These are phyloP conservation scores for Amphimallon solstitiale DNA, from an alignment of 2,888 invertebrate genomes.

Conservation along the genomic window DNA sequence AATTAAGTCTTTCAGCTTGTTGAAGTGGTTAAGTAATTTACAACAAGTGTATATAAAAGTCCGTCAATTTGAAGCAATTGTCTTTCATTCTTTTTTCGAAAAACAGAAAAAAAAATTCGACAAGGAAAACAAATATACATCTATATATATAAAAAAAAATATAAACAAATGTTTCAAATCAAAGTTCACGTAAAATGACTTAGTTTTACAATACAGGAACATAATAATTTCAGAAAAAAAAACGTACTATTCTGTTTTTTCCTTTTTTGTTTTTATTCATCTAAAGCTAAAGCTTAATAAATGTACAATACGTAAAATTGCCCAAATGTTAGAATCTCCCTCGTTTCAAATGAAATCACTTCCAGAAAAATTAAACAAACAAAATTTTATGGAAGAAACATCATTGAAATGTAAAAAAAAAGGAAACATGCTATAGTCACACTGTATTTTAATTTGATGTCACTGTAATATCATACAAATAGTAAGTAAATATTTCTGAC, in stretches of 20 bases:
- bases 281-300: slow-evolving; percentile 53
- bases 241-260: slow-evolving; percentile 52
- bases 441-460: slow-evolving; percentile 16
- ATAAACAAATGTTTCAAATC: slow-evolving; percentile 33
- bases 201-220: slow-evolving; percentile 64
- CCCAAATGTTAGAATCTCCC: not conserved
- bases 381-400: slow-evolving; percentile 38
- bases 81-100: slow-evolving; percentile 16
- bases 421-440: slow-evolving; percentile 10
- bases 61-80: slow-evolving; percentile 36
- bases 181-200: slow-evolving; percentile 57
- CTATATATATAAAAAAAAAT: too few relatives aligned
- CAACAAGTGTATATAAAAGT: slow-evolving; percentile 53
- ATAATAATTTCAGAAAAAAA: slow-evolving; percentile 60
- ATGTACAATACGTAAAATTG: slow-evolving; percentile 46
- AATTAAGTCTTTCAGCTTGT: slow-evolving; percentile 61
- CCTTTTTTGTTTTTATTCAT: slow-evolving; percentile 44
- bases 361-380: slow-evolving; percentile 40
- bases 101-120: slow-evolving; percentile 29
- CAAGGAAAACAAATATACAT: slow-evolving; percentile 36
- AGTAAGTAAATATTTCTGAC: slow-evolving; percentile 45
- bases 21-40: slow-evolving; percentile 59
- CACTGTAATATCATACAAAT: slow-evolving; percentile 18
- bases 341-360: not conserved
- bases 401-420: not conserved